Percentiles rank a stretch among this genome's conserved stretches.
These are phyloP conservation scores for Vombatus ursinus DNA, from an alignment of 2,113 vertebrate species.

Conservation along the genomic window DNA sequence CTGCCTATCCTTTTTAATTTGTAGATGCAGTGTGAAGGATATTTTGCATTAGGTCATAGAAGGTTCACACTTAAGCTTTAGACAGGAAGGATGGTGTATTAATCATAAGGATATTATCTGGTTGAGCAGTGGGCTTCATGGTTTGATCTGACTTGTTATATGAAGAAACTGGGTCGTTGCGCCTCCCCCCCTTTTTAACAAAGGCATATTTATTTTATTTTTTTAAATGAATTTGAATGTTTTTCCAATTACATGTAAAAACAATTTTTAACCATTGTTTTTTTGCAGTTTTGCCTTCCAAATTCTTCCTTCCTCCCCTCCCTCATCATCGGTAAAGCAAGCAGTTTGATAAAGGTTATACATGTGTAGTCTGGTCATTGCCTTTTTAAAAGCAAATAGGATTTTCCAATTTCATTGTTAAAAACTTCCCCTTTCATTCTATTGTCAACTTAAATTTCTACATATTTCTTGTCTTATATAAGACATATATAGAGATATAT, in stretches of 20 bases:
- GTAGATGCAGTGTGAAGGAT: background rate
- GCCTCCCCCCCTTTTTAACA: background rate
- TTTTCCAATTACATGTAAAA: background rate
- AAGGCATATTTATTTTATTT: background rate
- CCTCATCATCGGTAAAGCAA: background rate
- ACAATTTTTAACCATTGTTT: background rate
- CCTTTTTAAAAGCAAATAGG: constrained; percentile 43
- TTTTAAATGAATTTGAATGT: background rate
- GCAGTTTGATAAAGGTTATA: background rate
- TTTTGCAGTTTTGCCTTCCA: background rate
- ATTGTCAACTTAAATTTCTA: constrained; percentile 29
- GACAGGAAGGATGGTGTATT: background rate
- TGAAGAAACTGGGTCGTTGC: background rate
- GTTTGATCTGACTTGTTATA: background rate
- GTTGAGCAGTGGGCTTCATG: background rate
- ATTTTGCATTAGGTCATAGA: background rate
- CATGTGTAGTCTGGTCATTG: constrained; percentile 19
- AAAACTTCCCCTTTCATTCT: background rate
- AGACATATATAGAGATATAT: background rate
- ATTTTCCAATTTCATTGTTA: constrained; percentile 15
- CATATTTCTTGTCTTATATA: constrained; percentile 21
- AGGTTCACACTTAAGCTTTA: background rate
- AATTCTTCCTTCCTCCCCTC: background rate
- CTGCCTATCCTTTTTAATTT: background rate
- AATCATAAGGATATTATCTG: background rate